Conservation (phyloP, 1,140 invertebrate genomes). For the Leptinotarsa lineolata region DNA sequence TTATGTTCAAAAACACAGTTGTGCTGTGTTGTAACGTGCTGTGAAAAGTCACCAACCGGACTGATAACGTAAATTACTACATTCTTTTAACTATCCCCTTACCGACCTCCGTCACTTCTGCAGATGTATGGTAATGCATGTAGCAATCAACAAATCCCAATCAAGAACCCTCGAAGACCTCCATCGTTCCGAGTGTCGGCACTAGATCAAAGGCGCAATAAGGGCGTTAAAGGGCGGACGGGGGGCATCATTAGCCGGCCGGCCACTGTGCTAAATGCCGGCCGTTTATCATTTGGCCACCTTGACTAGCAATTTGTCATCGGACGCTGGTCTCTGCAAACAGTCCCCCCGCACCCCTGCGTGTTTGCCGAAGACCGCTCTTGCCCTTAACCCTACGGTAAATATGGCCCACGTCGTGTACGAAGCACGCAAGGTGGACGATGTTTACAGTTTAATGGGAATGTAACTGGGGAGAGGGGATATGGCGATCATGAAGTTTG, state of each 20-base stretch:
- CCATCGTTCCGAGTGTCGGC: slow-evolving; percentile 37
- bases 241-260: slow-evolving; percentile 47
- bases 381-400: slow-evolving; percentile 40
- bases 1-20: too few species aligned
- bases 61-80: too few species aligned
- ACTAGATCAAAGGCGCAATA: slow-evolving; percentile 50
- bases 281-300: slow-evolving; percentile 49
- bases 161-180: slow-evolving; percentile 14
- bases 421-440: slow-evolving; percentile 29
- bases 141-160: slow-evolving; percentile 21
- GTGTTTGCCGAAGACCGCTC: slow-evolving; percentile 46
- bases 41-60: too few species aligned
- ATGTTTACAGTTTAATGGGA: slow-evolving; percentile 33
- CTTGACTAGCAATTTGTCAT: slow-evolving; percentile 53
- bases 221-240: slow-evolving; percentile 47
- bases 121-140: background rate
- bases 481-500: background rate
- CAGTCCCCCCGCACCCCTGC: slow-evolving; percentile 20
- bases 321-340: slow-evolving; percentile 38
- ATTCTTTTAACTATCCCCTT: too few species aligned
- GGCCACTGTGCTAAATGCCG: slow-evolving; percentile 45
- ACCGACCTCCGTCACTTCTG: background rate
- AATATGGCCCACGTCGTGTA: slow-evolving; percentile 24
- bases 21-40: too few species aligned
- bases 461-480: slow-evolving; percentile 25